Evolutionary conservation across 2,888 invertebrate species (phyloP), one percentile per base, ranked within the genome.

Genomic region (Sinelater perroti): DNA sequence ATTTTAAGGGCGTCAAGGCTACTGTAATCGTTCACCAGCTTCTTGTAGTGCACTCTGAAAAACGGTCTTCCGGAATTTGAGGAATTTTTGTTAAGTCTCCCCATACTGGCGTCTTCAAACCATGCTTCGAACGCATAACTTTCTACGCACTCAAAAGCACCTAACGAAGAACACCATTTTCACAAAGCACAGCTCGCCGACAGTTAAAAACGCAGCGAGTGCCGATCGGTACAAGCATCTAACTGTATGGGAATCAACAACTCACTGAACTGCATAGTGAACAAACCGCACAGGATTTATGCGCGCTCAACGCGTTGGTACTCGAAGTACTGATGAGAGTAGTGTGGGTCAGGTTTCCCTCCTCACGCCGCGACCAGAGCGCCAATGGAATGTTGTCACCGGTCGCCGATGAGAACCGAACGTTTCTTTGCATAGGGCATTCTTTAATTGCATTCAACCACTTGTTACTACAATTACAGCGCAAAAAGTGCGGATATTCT

Each of bases 21-120:
- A 58, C 78, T 76, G 67, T 79, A 80, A 65, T 84, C 84, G 73
- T 85, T 83, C 64, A 82, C 81, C 64, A 84, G 77, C 70, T 83
- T 84, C 65, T 81, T 80, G 75, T 85, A 85, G 68, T 84, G 83
- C 67, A 84, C 83, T 72, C 81, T 77, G 72, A 83, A 80, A 72
- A 78, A 77, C 62, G 82, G 81, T 67, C 80, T 77, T 44, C 79
- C 76, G 57, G 76, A 72, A 58, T 74, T 74, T 58, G 70, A 66
- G 50, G 72, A 69, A 54, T 71, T 69, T 68, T 78, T 81, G 62
- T 80, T 78, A 67, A 83, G 79, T 71, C 82, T 78, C 73, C 83
- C 83, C 83, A 83, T 83, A 63, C 61, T 67, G 57, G 24, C 21
- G 45, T 26, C 31, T 53, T 38, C 42, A 40, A 44, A 44, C 24